Conservation (phyloP, 2,888 invertebrate genomes). For the Conomelus anceps region DNA sequence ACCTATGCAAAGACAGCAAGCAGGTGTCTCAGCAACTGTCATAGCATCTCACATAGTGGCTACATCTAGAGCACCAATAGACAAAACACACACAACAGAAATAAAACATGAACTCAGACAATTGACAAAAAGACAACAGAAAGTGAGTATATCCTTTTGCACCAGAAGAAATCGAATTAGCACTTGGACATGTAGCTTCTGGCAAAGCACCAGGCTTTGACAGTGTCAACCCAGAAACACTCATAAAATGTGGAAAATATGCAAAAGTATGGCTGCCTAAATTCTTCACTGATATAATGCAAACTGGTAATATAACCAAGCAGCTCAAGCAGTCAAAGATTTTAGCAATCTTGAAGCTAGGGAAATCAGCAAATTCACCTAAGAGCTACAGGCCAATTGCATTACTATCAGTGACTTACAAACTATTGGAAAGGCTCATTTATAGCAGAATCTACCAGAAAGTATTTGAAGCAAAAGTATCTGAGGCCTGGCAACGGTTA, state of each 20-base stretch:
- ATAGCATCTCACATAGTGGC: constrained; percentile 1
- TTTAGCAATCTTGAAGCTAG: not conserved
- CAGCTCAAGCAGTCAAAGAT: not conserved
- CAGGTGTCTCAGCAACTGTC: not conserved
- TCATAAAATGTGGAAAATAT: not conserved
- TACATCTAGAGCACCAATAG: constrained; percentile 1
- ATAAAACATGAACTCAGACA: not conserved
- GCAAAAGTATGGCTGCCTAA: not conserved
- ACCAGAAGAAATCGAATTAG: not conserved
- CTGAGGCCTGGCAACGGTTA: too few species aligned
- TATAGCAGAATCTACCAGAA: constrained; percentile 4
- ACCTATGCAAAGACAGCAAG: not conserved
- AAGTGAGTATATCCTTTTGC: not conserved
- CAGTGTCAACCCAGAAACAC: not conserved
- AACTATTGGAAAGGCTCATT: constrained; percentile 3
- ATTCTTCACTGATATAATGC: not conserved
- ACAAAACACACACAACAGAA: not conserved
- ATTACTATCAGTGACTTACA: not conserved
- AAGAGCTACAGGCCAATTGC: not conserved
- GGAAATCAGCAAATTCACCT: not conserved
- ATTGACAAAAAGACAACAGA: not conserved
- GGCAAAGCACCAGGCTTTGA: not conserved
- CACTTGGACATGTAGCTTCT: not conserved
- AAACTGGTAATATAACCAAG: not conserved
- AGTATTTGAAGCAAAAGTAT: too few species aligned